phyloP scores from a whole-genome alignment of 1,140 invertebrate species.

The Reticulitermes speratus region DNA sequence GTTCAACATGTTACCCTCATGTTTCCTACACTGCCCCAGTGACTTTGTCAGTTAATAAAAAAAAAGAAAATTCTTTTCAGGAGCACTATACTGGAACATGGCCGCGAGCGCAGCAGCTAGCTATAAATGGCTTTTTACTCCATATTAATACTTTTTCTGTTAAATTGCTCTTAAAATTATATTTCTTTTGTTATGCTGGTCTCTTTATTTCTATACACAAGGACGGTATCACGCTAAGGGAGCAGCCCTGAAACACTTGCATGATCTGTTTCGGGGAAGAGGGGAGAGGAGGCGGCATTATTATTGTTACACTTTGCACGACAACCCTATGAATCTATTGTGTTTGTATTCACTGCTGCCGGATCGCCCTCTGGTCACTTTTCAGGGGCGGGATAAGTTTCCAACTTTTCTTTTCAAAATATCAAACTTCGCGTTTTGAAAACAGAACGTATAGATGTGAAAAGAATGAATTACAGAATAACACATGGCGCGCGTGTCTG shows the following conservation, averaged over 20 bases:
- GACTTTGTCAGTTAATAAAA: background rate
- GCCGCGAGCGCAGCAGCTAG: background rate
- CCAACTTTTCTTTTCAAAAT: conserved; percentile 1
- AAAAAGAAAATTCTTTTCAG: background rate
- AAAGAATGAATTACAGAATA: background rate
- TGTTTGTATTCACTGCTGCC: background rate
- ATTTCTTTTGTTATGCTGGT: background rate
- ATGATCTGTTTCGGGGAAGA: background rate
- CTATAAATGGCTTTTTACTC: conserved; percentile 6
- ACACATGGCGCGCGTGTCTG: conserved; percentile 5
- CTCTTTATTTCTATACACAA: background rate
- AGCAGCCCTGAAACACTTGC: conserved; percentile 2
- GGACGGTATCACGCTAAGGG: background rate
- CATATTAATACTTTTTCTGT: background rate
- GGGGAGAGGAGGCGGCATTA: background rate
- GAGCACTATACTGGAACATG: background rate
- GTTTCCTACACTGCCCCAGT: background rate
- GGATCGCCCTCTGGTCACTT: background rate
- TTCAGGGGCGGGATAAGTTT: background rate
- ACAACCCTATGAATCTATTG: conserved; percentile 7
- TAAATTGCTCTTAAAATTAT: conserved; percentile 14
- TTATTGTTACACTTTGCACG: conserved; percentile 11
- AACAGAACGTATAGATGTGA: background rate
- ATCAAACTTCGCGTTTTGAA: background rate
- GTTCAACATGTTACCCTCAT: background rate